Evolutionary conservation across 2,888 invertebrate species (phyloP), one percentile per base, ranked within the genome.

Genomic region (Tinea semifulvella): DNA sequence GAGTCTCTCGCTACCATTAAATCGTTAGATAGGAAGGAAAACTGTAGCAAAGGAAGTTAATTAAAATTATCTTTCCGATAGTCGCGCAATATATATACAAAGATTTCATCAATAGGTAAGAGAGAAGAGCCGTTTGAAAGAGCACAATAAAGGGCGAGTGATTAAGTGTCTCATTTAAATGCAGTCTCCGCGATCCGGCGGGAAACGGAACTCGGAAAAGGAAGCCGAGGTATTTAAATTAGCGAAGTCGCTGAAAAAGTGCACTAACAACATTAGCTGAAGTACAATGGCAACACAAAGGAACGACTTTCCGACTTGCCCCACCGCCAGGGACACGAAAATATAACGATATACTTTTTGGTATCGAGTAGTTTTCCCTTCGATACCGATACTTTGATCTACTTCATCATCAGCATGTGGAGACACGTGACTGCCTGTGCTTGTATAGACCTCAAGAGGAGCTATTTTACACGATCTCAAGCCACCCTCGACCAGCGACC

Each of bases 141-240:
- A 74, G 67, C 62, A 68, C 65, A 65, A 67, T 70, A 63, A 69
- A 71, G 70, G 67, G 69, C 68, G 65, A 68, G 71, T 80, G 79
- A 80, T 79, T 77, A 76, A 80, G 76, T 80, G 72, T 77, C 77
- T 79, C 76, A 80, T 80, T 79, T 80, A 80, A 77, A 80, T 79
- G 74, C 76, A 80, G 75, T 76, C 75, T 73, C 71, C 65, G 68
- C 61, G 66, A 65, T 65, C 68, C 68, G 71, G 68, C 68, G 72
- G 80, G 67, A 75, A 80, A 71, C 79, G 80, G 80, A 80, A 80
- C 65, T 65, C 66, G 73, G 71, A 77, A 77, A 79, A 75, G 76
- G 73, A 76, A 73, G 62, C 60, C 69, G 69, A 74, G 72, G 68
- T 76, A 79, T 79, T 79, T 77, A 79, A 79, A 80, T 80, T 79